These are phyloP conservation scores for Oncorhynchus mykiss DNA, from an alignment of 2,113 vertebrate species.

Conservation along the genomic window DNA sequence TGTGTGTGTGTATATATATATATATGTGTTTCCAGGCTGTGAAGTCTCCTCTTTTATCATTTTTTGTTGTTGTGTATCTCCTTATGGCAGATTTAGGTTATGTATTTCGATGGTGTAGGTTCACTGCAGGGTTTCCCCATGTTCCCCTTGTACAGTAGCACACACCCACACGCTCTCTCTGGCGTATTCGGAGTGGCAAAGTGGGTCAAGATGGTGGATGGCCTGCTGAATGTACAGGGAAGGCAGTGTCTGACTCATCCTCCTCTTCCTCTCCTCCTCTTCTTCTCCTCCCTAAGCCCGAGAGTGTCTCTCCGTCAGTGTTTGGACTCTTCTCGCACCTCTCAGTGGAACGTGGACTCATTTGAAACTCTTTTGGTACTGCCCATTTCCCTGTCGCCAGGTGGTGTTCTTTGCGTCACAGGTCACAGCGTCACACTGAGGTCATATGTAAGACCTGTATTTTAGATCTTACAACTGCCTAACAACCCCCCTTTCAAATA, in stretches of 20 bases:
- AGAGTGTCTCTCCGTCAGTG: neutral
- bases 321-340: neutral
- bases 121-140: neutral
- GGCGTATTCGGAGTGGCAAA: neutral
- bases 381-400: neutral
- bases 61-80: no score
- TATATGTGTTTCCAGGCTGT: no score
- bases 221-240: neutral
- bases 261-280: neutral
- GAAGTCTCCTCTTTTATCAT: neutral
- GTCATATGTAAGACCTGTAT: no score
- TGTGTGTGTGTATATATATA: neutral
- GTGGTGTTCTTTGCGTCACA: neutral
- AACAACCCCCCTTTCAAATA: no score
- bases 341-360: no score
- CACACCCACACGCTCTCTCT: neutral
- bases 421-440: neutral
- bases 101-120: neutral
- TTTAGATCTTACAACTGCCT: no score
- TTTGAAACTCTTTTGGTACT: neutral
- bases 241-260: neutral
- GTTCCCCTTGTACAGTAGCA: neutral
- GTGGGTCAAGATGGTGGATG: slow-evolving; percentile 20
- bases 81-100: neutral
- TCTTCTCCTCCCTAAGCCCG: no score